These are phyloP conservation scores for Channa maculata DNA, from an alignment of 2,113 vertebrate species.

Conservation along the genomic window DNA sequence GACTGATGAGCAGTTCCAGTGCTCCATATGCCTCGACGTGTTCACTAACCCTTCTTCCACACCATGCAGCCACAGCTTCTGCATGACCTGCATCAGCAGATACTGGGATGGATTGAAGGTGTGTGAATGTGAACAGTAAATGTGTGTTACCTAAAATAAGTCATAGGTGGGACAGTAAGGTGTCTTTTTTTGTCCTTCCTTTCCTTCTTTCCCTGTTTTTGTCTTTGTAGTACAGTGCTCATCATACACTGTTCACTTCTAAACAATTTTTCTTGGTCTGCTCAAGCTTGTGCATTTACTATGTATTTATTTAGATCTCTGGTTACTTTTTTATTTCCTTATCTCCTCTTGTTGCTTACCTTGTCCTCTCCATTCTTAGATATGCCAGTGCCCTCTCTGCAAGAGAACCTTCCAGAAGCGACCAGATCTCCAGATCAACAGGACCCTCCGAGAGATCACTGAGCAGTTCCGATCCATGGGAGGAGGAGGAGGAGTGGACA, in stretches of 20 bases:
- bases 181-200: too few species aligned
- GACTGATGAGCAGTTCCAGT: conserved; percentile 76
- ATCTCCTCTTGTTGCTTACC: too few species aligned
- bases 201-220: rapidly evolving
- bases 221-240: too few species aligned
- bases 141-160: too few species aligned
- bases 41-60: conserved; percentile 78
- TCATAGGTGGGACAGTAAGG: too few species aligned
- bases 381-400: conserved; percentile 81
- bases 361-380: conserved; percentile 20
- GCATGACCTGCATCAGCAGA: conserved; percentile 74
- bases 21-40: conserved; percentile 79
- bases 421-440: conserved; percentile 81
- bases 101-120: conserved; percentile 73
- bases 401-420: conserved; percentile 78
- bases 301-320: background rate
- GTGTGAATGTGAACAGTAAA: background rate
- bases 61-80: conserved; percentile 81
- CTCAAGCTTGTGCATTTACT: too few species aligned
- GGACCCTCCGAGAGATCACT: conserved; percentile 81
- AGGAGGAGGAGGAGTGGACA: background rate
- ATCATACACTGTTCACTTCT: too few species aligned
- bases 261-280: too few species aligned
- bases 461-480: conserved; percentile 78
- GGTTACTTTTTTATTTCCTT: background rate